Evolutionary conservation across 2,113 vertebrate species (phyloP).

Genomic region (Eolophus roseicapilla): DNA sequence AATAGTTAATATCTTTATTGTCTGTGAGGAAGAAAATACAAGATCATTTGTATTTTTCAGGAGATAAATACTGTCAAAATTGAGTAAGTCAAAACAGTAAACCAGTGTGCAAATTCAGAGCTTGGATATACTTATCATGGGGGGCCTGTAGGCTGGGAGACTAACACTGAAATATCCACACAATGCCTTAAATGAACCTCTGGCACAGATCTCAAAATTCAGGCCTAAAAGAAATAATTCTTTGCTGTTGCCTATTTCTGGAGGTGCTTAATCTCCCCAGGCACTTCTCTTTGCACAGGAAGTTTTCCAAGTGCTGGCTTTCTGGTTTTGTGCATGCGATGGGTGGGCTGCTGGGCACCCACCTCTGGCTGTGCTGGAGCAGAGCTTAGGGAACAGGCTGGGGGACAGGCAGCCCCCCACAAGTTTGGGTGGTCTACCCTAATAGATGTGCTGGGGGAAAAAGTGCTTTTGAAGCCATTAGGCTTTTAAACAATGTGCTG

Average conservation of each 20-base stretch:
- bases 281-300: not conserved
- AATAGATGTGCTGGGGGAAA: accelerated
- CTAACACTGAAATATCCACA: not conserved
- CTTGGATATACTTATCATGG: not conserved
- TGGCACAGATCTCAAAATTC: not conserved
- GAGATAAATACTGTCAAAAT: not conserved
- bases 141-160: not conserved
- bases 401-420: too few relatives aligned
- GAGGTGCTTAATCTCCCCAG: not conserved
- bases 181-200: not conserved
- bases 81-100: not conserved
- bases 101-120: not conserved
- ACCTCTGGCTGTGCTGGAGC: accelerated
- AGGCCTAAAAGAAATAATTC: not conserved
- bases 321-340: not conserved
- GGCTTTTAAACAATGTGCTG: not conserved
- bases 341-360: not conserved
- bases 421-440: accelerated
- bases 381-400: not conserved
- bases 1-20: not conserved
- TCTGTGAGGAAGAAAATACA: not conserved
- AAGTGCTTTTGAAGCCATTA: not conserved
- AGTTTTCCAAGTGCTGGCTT: not conserved
- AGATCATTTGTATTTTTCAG: not conserved
- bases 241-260: not conserved